Base-by-base conservation (phyloP, 2,888 invertebrate genomes). In the Brachylomia viminalis region DNA sequence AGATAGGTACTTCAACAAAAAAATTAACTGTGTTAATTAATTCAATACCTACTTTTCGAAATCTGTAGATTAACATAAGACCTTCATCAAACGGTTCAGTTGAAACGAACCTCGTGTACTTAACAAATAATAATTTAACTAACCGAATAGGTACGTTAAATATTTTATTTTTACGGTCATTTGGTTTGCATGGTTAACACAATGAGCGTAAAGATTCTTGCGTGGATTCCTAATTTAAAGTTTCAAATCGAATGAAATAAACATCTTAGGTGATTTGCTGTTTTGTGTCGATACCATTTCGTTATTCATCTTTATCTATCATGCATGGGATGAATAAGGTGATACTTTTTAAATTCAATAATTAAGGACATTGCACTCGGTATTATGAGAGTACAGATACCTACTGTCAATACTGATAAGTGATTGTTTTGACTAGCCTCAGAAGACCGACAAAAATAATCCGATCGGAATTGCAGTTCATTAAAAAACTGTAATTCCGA, bases 11-110 rank as follows among this genome's bases (percentile, higher is more conserved):
- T 72, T n/a, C n/a, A 33, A 42, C 38, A 74, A 61, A 45, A 8
- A 23, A 20, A 5, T 20, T 52, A 75, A 54, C 59, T 33, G 52
- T 76, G 65, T 67, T 77, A 82, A 82, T 77, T 15, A 42, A 82
- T 77, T 27, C 33, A 47, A 23, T 68, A 33, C 33, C 3, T 33
- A 52, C 30, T 65, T 49, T 64, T 80, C 45, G 62, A 74, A 74
- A 74, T 61, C 56, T 80, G 54, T 27, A 42, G 17, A 80, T 84
- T 81, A 80, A 80, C 75, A 70, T 75, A 62, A 27, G 47, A 47
- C 85, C 82, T 82, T 82, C 75, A 80, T 68, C 2, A 27, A 64
- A 45, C 15, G 52, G 20, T 56, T 30, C 11, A 84, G 61, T 70
- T 70, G 13, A 65, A 84, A 75, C n/a, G 45, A 61, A 42, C 49